Conservation (phyloP, 64 coral and sea anemone genomes). For the Stichodactyla helianthus region DNA sequence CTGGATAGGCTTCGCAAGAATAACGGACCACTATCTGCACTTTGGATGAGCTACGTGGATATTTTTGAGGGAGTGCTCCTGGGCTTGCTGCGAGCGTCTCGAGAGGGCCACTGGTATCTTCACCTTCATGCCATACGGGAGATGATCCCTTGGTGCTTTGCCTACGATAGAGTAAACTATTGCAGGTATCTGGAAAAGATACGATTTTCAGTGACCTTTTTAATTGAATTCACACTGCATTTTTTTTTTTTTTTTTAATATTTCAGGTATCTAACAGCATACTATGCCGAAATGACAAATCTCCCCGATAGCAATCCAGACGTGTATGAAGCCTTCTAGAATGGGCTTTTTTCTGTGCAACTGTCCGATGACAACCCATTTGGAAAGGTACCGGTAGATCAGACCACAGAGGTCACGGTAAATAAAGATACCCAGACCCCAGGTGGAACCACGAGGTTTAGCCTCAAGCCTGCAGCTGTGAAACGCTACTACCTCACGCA, state of each 20-base stretch:
- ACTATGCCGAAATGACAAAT: slow-evolving; percentile 47
- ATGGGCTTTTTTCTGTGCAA: slow-evolving; percentile 27
- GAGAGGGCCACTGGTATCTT: slow-evolving; percentile 31
- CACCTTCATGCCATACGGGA: background rate
- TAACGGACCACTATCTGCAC: slow-evolving; percentile 17
- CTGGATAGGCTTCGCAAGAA: slow-evolving; percentile 10
- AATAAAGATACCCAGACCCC: too few relatives aligned
- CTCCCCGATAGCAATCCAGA: slow-evolving; percentile 22
- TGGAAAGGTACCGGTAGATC: slow-evolving; percentile 34
- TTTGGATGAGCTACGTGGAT: slow-evolving; percentile 39
- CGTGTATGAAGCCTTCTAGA: slow-evolving; percentile 15
- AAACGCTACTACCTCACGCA: slow-evolving; percentile 6
- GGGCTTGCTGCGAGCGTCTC: slow-evolving; percentile 26
- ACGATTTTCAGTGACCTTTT: too few relatives aligned
- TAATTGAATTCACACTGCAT: too few relatives aligned
- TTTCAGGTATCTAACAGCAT: slow-evolving; percentile 37
- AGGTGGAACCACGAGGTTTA: slow-evolving; percentile 34
- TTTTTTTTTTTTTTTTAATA: too few relatives aligned
- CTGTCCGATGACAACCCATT: slow-evolving; percentile 29
- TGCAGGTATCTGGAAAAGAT: slow-evolving; percentile 8
- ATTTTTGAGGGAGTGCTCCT: slow-evolving; percentile 21
- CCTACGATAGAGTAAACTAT: slow-evolving; percentile 50
- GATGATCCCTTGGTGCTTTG: slow-evolving; percentile 52
- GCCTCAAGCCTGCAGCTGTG: slow-evolving; percentile 21
- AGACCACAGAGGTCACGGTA: slow-evolving; percentile 21